Base-by-base conservation (phyloP, 2,113 vertebrate genomes). In the Sturnus vulgaris region DNA sequence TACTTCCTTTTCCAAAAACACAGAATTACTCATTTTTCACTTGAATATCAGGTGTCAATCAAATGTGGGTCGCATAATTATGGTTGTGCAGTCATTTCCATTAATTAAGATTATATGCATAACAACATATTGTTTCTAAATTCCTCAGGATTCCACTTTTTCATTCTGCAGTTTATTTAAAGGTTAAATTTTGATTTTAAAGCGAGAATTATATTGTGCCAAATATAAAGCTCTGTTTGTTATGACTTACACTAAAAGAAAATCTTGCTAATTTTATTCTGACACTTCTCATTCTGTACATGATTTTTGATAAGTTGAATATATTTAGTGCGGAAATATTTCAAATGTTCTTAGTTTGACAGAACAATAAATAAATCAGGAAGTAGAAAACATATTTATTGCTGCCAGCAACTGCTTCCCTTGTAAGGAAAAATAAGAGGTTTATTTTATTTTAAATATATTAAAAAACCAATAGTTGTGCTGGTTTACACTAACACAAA, bases 311-410 rank as follows among this genome's bases (percentile, higher is more conserved):
- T 77, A 65, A 50, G 37, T 79, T 86, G 72, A 81, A 87, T 90
- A 86, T 90, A 88, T 92, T 93, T 96, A 80, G 50, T 53, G 49
- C 20, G 7, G 52, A 75, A 82, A 55, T 92, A 90, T 63, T 86
- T 93, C 68, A 93, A 82, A 87, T 95, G n/a, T 90, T 94, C 82
- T 84, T 86, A 84, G 56, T 76, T 82, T 95, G 91, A 75, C 66
- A 93, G 87, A 93, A 90, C 77, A 92, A 91, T 90, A 87, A 95
- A 90, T 93, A 95, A 94, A 94, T 44, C 49, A 83, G 75, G 44
- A 92, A 93, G 59, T 8, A 63, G 64, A 68, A 95, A 92, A 86
- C 78, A 81, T 71, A 64, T 78, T 86, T 91, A 92, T 64, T 60
- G 33, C 35, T 86, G 31, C n/a, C 40, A 94, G 77, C 25, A 75